phyloP scores from a whole-genome alignment of 92 coral and sea anemone genomes.

The Phenganax marumi region DNA sequence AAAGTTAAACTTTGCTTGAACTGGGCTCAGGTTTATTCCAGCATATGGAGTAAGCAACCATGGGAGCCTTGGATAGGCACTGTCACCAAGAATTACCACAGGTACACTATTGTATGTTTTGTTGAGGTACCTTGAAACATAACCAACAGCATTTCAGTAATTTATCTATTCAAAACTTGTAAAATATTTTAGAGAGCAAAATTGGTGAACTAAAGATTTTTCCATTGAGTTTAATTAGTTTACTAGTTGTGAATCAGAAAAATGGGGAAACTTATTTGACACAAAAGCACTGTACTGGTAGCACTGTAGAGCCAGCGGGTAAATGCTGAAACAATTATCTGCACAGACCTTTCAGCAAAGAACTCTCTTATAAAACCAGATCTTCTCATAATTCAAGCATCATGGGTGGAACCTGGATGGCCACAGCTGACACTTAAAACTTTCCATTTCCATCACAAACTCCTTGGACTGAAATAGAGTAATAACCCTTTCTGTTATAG shows the following conservation, averaged over 20 bases:
- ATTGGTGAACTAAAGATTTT: too few species aligned
- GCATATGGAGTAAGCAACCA: slow-evolving; percentile 4
- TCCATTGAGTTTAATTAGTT: too few species aligned
- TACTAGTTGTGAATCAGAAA: too few species aligned
- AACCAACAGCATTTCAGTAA: too few species aligned
- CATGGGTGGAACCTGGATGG: slow-evolving; percentile 25
- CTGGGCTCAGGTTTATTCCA: background rate
- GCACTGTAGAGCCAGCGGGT: too few species aligned
- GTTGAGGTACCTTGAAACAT: slow-evolving; percentile 38
- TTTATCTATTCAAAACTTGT: too few species aligned
- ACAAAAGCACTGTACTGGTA: background rate
- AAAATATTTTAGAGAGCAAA: too few species aligned
- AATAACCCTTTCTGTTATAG: slow-evolving; percentile 26
- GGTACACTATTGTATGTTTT: background rate
- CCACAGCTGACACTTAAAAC: slow-evolving; percentile 47
- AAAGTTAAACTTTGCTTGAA: background rate
- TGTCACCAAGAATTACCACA: slow-evolving; percentile 16
- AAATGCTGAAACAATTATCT: too few species aligned
- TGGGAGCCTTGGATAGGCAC: slow-evolving; percentile 3
- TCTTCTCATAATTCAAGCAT: slow-evolving; percentile 19
- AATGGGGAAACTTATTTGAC: too few species aligned
- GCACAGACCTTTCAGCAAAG: too few species aligned
- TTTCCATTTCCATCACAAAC: slow-evolving; percentile 54
- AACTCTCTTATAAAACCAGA: too few species aligned
- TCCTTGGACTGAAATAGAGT: slow-evolving; percentile 11